phyloP scores from a whole-genome alignment of 2,888 invertebrate species.

The Melinaea marsaeus region DNA sequence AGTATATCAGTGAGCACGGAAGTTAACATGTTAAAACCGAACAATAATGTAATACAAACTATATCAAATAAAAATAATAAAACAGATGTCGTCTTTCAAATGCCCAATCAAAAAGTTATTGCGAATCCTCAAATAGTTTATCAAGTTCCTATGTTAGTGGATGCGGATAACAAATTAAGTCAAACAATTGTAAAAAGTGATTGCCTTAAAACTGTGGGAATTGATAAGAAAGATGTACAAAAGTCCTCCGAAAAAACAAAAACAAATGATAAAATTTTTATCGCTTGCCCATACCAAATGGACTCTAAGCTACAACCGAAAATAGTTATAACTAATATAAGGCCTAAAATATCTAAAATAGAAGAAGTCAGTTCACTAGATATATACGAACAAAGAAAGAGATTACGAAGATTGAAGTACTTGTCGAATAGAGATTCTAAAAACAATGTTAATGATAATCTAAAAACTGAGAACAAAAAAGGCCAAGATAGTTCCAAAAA shows the following conservation, averaged over 20 bases:
- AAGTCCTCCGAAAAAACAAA: slow-evolving; percentile 49
- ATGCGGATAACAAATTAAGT: slow-evolving; percentile 51
- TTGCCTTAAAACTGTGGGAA: slow-evolving; percentile 42
- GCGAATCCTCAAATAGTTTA: slow-evolving; percentile 66
- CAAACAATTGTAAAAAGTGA: slow-evolving; percentile 48
- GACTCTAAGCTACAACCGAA: slow-evolving; percentile 63
- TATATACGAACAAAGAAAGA: slow-evolving; percentile 73
- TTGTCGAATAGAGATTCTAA: slow-evolving; percentile 50
- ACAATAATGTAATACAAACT: slow-evolving; percentile 53
- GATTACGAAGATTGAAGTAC: slow-evolving; percentile 64
- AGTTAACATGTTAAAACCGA: slow-evolving; percentile 55
- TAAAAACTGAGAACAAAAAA: slow-evolving; percentile 45
- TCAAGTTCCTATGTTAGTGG: slow-evolving; percentile 63
- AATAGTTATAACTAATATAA: slow-evolving; percentile 60
- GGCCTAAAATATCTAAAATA: slow-evolving; percentile 48
- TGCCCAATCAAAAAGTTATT: slow-evolving; percentile 58
- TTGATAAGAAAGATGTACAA: slow-evolving; percentile 46
- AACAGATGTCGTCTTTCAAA: slow-evolving; percentile 52
- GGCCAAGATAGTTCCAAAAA: slow-evolving; percentile 41
- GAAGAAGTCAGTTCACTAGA: slow-evolving; percentile 72
- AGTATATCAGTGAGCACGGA: slow-evolving; percentile 47
- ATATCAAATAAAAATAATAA: slow-evolving; percentile 51
- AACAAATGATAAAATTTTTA: slow-evolving; percentile 57
- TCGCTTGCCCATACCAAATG: slow-evolving; percentile 64
- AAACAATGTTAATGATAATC: slow-evolving; percentile 38